Base-by-base conservation (phyloP, 53 echinoderm and acorn worm species). In the Pentamera pediparva region DNA sequence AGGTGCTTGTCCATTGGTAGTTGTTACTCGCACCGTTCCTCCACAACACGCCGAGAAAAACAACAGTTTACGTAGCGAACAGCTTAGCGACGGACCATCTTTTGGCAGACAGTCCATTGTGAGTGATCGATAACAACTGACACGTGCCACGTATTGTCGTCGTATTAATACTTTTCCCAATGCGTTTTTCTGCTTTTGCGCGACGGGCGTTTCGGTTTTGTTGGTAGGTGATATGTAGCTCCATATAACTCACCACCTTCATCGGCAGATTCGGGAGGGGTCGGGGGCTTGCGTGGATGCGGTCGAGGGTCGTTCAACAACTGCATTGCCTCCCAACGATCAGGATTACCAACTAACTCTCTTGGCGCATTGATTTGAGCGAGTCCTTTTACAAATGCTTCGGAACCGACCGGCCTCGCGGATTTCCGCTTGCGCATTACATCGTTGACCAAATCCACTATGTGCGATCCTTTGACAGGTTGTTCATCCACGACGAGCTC, bases 401-500 rank as follows among this genome's bases (percentile, higher is more conserved):
- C 33, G 53, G 57, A 40, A 32, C 78, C 79, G 29, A 41, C 43
- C 15, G 18, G 65, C 12, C 29, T 37, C 9, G 61, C 22, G 2
- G 24, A 11, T 62, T 78, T 85, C 4, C 78, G 58, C 43, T 84
- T 85, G 18, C 79, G 71, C 53, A 85, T 34, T 11, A 76, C 58
- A 37, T 79, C 69, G 10, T 79, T 85, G 11, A 85, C 48, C 18
- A 75, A 43, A 30, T 85, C 85, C 4, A 85, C 79, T 9, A 85
- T 65, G 19, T 79, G 75, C 1, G 79, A 78, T 6, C 85, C 79
- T 64, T 71, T 37, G 7, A 78, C 9, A 17, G 50, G 47, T 10
- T 35, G 34, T 28, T 65, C 67, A 1, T 51, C 25, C 0, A 52
- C 28, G 19, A 71, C 52, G 20, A 71, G 33, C n/a, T 69, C 33